Evolutionary conservation across 2,113 vertebrate species (phyloP).

Genomic region (Phyllopteryx taeniolatus): DNA sequence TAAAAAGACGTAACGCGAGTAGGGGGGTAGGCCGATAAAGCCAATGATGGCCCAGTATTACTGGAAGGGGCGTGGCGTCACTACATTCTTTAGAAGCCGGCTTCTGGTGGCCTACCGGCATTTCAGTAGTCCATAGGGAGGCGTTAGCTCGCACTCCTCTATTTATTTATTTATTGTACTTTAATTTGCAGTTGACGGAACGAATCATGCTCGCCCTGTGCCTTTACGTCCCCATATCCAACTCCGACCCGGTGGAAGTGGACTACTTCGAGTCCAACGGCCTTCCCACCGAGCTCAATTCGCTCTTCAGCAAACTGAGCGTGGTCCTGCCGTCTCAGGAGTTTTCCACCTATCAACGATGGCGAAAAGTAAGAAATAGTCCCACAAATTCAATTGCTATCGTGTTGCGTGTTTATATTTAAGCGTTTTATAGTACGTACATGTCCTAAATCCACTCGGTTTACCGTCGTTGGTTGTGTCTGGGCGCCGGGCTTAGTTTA

Average conservation of each 20-base stretch:
- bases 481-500: slow-evolving; percentile 10
- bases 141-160: not conserved
- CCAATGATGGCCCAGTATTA: slow-evolving; percentile 35
- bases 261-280: slow-evolving; percentile 92
- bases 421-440: not conserved
- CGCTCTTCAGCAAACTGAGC: slow-evolving; percentile 87
- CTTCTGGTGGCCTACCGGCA: slow-evolving; percentile 60
- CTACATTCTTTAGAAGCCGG: slow-evolving; percentile 45
- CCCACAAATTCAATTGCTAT: rapidly evolving
- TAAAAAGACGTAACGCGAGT: slow-evolving; percentile 23
- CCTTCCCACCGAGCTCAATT: slow-evolving; percentile 85
- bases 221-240: slow-evolving; percentile 82
- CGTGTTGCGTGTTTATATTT: not conserved
- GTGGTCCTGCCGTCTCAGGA: slow-evolving; percentile 89
- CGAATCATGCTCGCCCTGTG: slow-evolving; percentile 85
- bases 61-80: slow-evolving; percentile 34
- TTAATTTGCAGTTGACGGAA: slow-evolving; percentile 20
- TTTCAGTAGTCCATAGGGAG: slow-evolving; percentile 49
- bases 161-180: slow-evolving; percentile 70
- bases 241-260: slow-evolving; percentile 81
- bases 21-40: not conserved
- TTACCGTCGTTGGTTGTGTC: not conserved
- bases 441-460: not conserved
- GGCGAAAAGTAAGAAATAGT: slow-evolving; percentile 79
- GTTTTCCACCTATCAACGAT: slow-evolving; percentile 84